Conservation (phyloP, 2,888 invertebrate species). For the Bhutanitis thaidina region DNA sequence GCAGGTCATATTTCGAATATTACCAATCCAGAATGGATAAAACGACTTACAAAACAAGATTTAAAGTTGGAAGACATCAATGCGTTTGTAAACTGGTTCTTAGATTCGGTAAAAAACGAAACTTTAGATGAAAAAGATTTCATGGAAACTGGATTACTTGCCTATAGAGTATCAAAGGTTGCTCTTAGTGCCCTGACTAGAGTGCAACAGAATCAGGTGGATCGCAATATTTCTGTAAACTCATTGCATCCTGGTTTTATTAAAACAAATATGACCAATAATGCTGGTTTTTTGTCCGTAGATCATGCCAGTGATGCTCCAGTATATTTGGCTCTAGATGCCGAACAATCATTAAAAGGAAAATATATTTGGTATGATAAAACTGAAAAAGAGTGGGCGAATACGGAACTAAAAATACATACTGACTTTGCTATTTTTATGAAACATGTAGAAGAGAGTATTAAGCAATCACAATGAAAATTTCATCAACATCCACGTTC, state of each 20-base stretch:
- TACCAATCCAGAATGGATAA: constrained; percentile 31
- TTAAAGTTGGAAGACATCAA: constrained; percentile 28
- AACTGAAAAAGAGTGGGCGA: constrained; percentile 30
- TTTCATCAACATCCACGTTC: too few relatives aligned
- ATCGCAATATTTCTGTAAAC: constrained; percentile 30
- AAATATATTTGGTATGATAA: constrained; percentile 35
- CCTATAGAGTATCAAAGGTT: constrained; percentile 33
- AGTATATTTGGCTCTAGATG: constrained; percentile 32
- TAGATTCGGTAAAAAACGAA: constrained; percentile 29
- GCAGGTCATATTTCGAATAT: constrained; percentile 34
- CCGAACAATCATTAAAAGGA: constrained; percentile 32
- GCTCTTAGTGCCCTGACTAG: constrained; percentile 31
- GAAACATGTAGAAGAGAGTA: constrained; percentile 13
- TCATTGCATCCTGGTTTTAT: constrained; percentile 34
- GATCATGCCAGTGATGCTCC: constrained; percentile 27
- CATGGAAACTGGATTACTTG: constrained; percentile 22
- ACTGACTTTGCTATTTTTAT: constrained; percentile 19
- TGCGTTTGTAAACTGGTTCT: constrained; percentile 33
- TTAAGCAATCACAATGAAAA: neutral
- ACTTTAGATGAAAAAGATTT: constrained; percentile 30
- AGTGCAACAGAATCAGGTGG: constrained; percentile 28
- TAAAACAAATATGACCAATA: constrained; percentile 30
- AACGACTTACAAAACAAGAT: constrained; percentile 26
- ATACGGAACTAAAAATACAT: constrained; percentile 21
- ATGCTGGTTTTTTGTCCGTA: constrained; percentile 25